These are phyloP conservation scores for Helicorthomorpha holstii DNA, from an alignment of 1,140 invertebrate genomes.

Conservation along the genomic window DNA sequence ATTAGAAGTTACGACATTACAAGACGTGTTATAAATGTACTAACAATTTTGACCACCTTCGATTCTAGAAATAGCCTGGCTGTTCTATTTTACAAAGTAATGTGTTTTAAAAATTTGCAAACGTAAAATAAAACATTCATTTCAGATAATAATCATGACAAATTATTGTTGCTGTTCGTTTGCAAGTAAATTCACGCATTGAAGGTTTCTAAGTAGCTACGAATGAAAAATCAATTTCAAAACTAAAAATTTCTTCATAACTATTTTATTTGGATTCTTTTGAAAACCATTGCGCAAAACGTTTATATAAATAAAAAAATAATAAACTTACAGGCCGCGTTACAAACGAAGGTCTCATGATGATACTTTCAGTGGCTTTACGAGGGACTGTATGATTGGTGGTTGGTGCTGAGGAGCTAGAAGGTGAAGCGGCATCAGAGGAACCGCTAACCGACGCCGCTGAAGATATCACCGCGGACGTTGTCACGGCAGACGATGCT, in stretches of 20 bases:
- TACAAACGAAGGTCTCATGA: slow-evolving; percentile 9
- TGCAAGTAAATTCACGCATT: too few relatives aligned
- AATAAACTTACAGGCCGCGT: slow-evolving; percentile 9
- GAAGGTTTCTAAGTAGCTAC: too few relatives aligned
- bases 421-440: neutral
- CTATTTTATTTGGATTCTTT: neutral
- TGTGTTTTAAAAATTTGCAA: too few relatives aligned
- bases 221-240: too few relatives aligned
- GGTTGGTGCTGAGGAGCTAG: neutral
- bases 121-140: too few relatives aligned
- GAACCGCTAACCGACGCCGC: neutral
- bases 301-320: neutral
- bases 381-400: slow-evolving; percentile 4
- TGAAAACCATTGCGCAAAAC: neutral
- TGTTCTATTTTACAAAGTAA: too few relatives aligned
- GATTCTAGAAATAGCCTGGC: too few relatives aligned
- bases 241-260: neutral
- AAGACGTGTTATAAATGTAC: too few relatives aligned
- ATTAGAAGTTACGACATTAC: too few relatives aligned
- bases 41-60: too few relatives aligned
- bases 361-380: slow-evolving; percentile 6
- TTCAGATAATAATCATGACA: too few relatives aligned
- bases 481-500: neutral
- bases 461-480: neutral
- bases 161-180: too few relatives aligned